Conservation (phyloP, 2,113 vertebrate genomes). For the Triplophysa rosa region DNA sequence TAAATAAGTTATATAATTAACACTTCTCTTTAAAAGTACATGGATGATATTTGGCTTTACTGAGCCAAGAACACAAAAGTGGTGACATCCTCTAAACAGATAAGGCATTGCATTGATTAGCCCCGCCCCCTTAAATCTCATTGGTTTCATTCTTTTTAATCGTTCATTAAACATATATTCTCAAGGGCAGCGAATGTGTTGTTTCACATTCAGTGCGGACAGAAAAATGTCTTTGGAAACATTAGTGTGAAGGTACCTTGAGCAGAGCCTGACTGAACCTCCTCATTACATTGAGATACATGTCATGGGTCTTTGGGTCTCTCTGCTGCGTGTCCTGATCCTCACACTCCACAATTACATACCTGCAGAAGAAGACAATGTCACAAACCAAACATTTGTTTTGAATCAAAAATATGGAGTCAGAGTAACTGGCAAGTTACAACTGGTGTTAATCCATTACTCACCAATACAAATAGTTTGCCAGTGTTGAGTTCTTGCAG, state of each 20-base stretch:
- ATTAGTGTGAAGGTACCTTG: slow-evolving; percentile 77
- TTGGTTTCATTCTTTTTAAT: too few relatives aligned
- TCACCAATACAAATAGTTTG: slow-evolving; percentile 98
- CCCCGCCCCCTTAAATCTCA: too few relatives aligned
- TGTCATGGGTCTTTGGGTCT: slow-evolving; percentile 95
- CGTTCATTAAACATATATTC: too few relatives aligned
- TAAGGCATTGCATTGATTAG: too few relatives aligned
- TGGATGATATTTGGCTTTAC: too few relatives aligned
- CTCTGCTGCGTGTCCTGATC: slow-evolving; percentile 97
- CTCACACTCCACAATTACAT: slow-evolving; percentile 97
- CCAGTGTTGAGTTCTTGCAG: slow-evolving; percentile 95
- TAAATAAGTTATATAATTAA: too few relatives aligned
- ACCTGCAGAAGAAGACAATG: slow-evolving; percentile 74
- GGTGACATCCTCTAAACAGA: too few relatives aligned
- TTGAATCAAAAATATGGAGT: neutral
- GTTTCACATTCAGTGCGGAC: neutral
- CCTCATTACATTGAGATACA: slow-evolving; percentile 98
- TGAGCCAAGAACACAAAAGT: too few relatives aligned
- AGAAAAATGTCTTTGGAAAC: neutral
- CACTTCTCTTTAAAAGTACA: too few relatives aligned
- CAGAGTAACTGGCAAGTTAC: neutral
- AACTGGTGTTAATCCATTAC: slow-evolving; percentile 40
- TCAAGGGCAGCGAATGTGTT: too few relatives aligned
- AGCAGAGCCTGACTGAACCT: slow-evolving; percentile 95
- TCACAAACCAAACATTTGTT: neutral